Percentiles rank a stretch among this genome's conserved stretches.
Evolutionary conservation across 2,113 vertebrate species (phyloP).

Genomic region (Asarcornis scutulata): DNA sequence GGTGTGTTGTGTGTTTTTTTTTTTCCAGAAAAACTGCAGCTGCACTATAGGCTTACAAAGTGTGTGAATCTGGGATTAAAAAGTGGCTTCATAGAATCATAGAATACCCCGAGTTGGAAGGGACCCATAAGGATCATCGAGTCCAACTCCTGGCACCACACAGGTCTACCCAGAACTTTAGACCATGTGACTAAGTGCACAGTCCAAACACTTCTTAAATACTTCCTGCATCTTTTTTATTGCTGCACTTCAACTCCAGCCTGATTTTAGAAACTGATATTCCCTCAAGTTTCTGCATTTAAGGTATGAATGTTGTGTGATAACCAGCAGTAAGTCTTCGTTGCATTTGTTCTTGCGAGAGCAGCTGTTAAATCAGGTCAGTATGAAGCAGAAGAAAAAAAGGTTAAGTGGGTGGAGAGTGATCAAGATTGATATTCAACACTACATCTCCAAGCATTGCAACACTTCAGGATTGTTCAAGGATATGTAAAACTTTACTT

Average conservation of each 20-base stretch:
- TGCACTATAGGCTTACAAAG: not conserved
- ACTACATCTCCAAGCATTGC: not conserved
- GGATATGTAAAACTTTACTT: not conserved
- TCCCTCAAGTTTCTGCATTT: not conserved
- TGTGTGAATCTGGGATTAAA: not conserved
- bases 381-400: not conserved
- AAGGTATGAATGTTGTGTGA: not conserved
- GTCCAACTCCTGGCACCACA: too few relatives aligned
- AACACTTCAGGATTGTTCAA: not conserved
- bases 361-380: not conserved
- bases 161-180: too few relatives aligned
- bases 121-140: too few relatives aligned
- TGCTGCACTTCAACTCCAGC: not conserved
- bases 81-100: not conserved
- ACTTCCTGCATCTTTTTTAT: not conserved
- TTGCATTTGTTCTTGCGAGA: not conserved
- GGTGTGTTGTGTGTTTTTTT: not conserved
- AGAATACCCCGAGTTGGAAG: too few relatives aligned
- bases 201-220: too few relatives aligned
- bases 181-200: too few relatives aligned
- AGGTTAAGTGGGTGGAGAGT: not conserved
- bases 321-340: not conserved
- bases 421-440: not conserved
- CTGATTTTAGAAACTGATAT: not conserved
- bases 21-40: not conserved